Conservation (phyloP, 2,113 vertebrate species). For the Heptranchias perlo region DNA sequence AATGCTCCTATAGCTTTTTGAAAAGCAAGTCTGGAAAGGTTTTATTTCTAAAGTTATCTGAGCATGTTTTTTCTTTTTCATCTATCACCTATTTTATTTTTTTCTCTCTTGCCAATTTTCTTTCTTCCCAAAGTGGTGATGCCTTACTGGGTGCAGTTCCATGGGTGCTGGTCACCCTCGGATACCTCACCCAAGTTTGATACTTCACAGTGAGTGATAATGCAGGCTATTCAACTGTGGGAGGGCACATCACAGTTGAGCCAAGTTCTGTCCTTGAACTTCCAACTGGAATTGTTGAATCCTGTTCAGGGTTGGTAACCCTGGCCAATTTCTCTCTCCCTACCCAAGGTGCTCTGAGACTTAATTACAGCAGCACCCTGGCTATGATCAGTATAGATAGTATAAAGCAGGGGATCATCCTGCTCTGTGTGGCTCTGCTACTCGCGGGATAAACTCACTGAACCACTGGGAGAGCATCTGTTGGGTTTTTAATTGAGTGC, state of each 20-base stretch:
- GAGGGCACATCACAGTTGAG: neutral
- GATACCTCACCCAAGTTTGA: neutral
- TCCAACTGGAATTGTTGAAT: neutral
- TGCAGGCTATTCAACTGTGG: neutral
- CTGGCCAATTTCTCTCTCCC: neutral
- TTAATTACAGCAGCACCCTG: too few species aligned
- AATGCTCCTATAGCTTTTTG: neutral
- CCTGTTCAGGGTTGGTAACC: neutral
- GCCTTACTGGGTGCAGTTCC: neutral
- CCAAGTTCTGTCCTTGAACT: neutral
- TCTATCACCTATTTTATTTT: neutral
- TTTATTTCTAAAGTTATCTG: neutral
- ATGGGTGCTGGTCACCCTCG: constrained; percentile 1
- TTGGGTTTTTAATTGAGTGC: neutral
- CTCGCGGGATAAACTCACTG: neutral
- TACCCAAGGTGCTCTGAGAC: neutral
- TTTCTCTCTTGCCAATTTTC: neutral
- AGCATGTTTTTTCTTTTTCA: neutral
- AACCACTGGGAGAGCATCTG: neutral
- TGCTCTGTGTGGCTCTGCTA: neutral
- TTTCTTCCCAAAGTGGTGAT: neutral
- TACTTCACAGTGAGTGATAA: neutral
- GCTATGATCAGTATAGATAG: neutral
- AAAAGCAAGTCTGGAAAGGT: neutral
- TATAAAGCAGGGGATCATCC: neutral